Evolutionary conservation across 2,797 vertebrate genomes (phyloP).

Genomic region (Pangasius krempfi): DNA sequence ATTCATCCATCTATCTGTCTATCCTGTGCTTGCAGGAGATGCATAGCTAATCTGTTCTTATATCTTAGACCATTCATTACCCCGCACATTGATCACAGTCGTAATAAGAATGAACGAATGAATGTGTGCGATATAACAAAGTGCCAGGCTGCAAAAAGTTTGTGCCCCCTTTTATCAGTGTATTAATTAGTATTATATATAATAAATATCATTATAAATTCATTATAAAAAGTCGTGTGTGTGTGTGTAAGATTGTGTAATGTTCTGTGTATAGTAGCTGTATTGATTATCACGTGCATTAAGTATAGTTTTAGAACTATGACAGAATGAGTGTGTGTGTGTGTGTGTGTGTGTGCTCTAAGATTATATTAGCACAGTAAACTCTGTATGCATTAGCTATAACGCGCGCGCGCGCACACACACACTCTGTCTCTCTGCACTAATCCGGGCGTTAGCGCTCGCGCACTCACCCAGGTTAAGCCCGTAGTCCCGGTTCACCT

Average conservation of each 20-base stretch:
- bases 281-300: too few species aligned
- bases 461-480: conserved; percentile 84
- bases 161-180: not conserved
- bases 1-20: too few species aligned
- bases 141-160: not conserved
- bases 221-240: too few species aligned
- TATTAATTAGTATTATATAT: not conserved
- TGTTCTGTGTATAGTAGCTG: too few species aligned
- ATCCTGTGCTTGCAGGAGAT: too few species aligned
- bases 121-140: not conserved
- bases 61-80: not conserved
- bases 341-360: not conserved
- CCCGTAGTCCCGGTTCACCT: conserved; percentile 81
- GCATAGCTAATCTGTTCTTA: not conserved
- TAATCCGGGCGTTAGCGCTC: not conserved
- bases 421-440: not conserved
- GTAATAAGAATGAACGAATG: not conserved
- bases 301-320: too few species aligned
- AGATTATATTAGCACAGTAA: not conserved
- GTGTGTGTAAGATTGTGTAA: too few species aligned
- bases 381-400: not conserved
- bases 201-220: too few species aligned
- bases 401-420: too few species aligned
- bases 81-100: not conserved
- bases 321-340: too few species aligned